Evolutionary conservation across 2,797 vertebrate species (phyloP), one percentile per base, ranked within the genome.

Genomic region (Cyprinella venusta): DNA sequence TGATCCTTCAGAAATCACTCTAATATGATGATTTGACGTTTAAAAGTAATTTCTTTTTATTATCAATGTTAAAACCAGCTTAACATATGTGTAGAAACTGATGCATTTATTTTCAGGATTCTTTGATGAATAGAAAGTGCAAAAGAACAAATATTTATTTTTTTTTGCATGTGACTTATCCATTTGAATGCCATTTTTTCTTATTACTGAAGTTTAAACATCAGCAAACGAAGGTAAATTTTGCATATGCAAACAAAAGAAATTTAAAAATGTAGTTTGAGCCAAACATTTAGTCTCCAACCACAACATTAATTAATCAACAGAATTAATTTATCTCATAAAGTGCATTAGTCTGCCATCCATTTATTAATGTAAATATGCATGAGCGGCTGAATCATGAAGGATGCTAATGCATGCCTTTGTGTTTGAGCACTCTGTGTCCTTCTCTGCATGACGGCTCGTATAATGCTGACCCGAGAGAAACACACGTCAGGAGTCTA

Each of bases 351-450:
- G 67, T 83, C 63, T 30, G 40, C 38, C 6, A 1, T 56, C 75
- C 65, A 76, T 87, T 87, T 79, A 36, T 70, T 52, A 76, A 40
- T 40, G 81, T 18, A 76, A 76, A 79, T 52, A 85, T 69, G 74
- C 30, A 81, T 79, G 68, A 82, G 54, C 24, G n/a, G 38, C 79
- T 87, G 59, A 83, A 85, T 82, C 42, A 81, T 81, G 71, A 75
- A 82, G 36, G 48, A 82, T n/a, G 26, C 4, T 26, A 33, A 74
- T 38, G 56, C 71, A 79, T 59, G 74, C 79, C 30, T 68, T 19
- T 70, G 64, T 80, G 78, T 77, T 80, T 48, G 45, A 82, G 67
- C 79, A 38, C 40, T 75, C 42, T 40, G 59, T 52, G 42, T 64
- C 21, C 18, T 75, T 26, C 15, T 85, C 67, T 67, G 67, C 26